Base-by-base conservation (phyloP, 2,113 vertebrate genomes). In the Callaeas wilsoni region DNA sequence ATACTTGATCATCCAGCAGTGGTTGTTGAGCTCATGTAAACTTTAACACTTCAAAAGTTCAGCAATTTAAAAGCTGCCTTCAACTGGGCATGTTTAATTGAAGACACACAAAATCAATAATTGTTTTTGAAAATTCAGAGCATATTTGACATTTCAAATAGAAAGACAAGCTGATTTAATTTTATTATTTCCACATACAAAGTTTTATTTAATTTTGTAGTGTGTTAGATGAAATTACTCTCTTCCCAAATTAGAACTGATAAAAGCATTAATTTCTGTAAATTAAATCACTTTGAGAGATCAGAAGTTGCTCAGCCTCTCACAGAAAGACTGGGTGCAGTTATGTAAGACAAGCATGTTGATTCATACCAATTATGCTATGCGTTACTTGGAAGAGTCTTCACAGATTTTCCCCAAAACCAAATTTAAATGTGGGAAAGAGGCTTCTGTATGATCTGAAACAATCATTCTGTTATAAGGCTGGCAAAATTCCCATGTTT, bases 291-390 rank as follows among this genome's bases (percentile, higher is more conserved):
- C 37, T 95, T 94, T 49, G 30, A 87, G 55, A 89, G 68, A 94
- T 87, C 84, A 91, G 57, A 95, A 94, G 80, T 90, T 90, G 53
- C 46, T 90, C 71, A 87, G 69, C 25, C 29, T 78, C 42, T 95
- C 85, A 56, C 60, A 94, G 63, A 73, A 94, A 87, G 68, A 32
- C 50, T 81, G 74, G 55, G 26, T 67, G n/a, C 44, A 65, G 63
- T 96, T 96, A 86, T 53, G 32, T 92, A 96, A 92, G 70, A 69
- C 52, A 93, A 90, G 64, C 33, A 52, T 57, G 69, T 95, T 95
- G 93, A 96, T 95, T 97, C 94, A 94, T 94, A 86, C 53, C 71
- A 93, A 82, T 96, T 97, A 95, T 78, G 33, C 37, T 86, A 52
- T 73, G 82, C 69, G 84, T 87, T 97, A 78, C 68, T 91, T 71